Evolutionary conservation across 2,113 vertebrate genomes (phyloP).

Genomic region (Hemiprocne comata): DNA sequence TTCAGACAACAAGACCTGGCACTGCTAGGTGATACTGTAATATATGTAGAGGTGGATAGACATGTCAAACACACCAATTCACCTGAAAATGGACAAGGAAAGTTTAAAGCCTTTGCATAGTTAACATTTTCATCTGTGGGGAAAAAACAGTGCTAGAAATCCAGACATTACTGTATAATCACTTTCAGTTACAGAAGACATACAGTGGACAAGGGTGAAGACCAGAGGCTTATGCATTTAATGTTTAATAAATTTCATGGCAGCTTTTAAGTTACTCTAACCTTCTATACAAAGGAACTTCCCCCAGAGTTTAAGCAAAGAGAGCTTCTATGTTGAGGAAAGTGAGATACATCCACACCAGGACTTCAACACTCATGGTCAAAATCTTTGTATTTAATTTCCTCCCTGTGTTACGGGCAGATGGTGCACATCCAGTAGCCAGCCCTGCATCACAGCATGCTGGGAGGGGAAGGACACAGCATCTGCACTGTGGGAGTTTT

Average conservation of each 20-base stretch:
- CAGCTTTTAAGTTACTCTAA: not conserved
- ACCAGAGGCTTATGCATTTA: not conserved
- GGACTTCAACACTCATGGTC: not conserved
- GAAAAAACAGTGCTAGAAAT: not conserved
- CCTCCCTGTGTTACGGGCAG: not conserved
- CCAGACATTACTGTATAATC: not conserved
- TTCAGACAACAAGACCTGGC: not conserved
- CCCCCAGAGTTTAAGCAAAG: not conserved
- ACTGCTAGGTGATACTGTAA: not conserved
- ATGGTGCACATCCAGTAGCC: not conserved
- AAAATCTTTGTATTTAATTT: not conserved
- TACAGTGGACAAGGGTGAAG: not conserved
- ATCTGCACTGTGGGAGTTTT: rapidly evolving
- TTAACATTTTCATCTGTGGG: not conserved
- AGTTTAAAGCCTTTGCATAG: not conserved
- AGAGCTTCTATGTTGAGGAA: not conserved
- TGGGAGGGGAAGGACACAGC: not conserved
- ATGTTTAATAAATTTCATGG: not conserved
- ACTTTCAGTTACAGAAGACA: not conserved
- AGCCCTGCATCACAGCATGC: not conserved
- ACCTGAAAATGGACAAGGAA: not conserved
- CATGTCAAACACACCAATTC: not conserved
- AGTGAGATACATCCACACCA: not conserved
- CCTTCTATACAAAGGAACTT: not conserved
- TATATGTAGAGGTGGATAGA: not conserved